Base-by-base conservation (phyloP, 2,113 vertebrate species). In the Poecilia latipinna region DNA sequence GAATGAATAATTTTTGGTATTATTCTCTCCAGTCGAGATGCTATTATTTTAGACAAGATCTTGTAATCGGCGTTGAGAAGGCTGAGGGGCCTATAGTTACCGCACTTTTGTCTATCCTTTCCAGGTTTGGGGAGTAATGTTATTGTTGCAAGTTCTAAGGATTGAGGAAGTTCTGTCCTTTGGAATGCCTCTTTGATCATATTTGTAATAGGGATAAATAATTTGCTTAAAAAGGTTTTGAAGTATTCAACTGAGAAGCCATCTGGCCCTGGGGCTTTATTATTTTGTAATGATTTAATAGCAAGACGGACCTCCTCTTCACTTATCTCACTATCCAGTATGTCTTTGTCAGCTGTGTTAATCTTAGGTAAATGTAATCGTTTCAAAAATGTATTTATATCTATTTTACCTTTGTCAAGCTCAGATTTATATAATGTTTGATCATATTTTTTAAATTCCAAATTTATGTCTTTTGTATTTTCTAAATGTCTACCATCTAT, bases 261-360 rank as follows among this genome's bases (percentile, higher is more conserved):
- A 2, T 2, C 2, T 0, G 10, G 10, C 2, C 35, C 8, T 37
- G 35, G 2, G 35, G 8, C 35, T 37, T 37, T 2, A 2, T 37
- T 37, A 37, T 37, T 37, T 72, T 63, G 37, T 63, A 48, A 72
- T 0, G 0, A 73, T 73, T 73, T 12, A 35, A 0, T 29, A 73
- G 13, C 24, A 7, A 73, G 39, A 15, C 31, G 8, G 33, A 73
- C 31, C 0, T 72, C 12, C 0, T 64, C 61, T 0, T 35, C 32
- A 10, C 31, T 15, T 33, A 64, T 24, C 8, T 64, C 62, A 22
- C 2, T 11, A 8, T 64, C 62, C 17, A 64, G 8, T 4, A 35
- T 64, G 15, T 35, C 62, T 33, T 64, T 64, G 2, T 64, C 32
- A 57, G 57, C 22, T 61, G 54, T 39, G 54, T 26, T 39, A 35